A percentile compares a stretch with the other conserved stretches of the same genome.
Evolutionary conservation across 2,888 invertebrate species (phyloP).

Genomic region (Timema cristinae): DNA sequence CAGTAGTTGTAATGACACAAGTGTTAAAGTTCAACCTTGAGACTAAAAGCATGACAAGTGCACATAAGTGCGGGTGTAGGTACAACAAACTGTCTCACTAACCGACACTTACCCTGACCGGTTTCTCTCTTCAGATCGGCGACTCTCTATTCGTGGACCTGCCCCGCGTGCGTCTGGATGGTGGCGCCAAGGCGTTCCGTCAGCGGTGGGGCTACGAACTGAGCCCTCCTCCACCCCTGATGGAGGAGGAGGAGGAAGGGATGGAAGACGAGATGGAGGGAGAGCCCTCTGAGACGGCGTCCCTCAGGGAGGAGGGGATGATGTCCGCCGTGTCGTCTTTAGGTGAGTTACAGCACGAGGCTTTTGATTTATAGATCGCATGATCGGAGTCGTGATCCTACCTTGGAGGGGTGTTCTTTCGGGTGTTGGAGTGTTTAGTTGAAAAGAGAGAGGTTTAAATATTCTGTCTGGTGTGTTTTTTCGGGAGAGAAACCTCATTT

Average conservation of each 20-base stretch:
- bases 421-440: too few relatives aligned
- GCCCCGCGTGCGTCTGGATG: constrained; percentile 66
- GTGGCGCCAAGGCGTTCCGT: constrained; percentile 58
- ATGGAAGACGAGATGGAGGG: constrained; percentile 44
- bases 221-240: constrained; percentile 60
- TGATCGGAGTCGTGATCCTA: not conserved
- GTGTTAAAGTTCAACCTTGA: too few relatives aligned
- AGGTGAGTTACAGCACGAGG: constrained; percentile 49
- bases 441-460: too few relatives aligned
- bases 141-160: constrained; percentile 56
- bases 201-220: constrained; percentile 59
- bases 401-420: too few relatives aligned
- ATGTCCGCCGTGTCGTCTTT: constrained; percentile 45
- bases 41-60: too few relatives aligned
- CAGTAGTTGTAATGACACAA: too few relatives aligned
- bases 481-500: too few relatives aligned
- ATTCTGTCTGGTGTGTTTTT: too few relatives aligned
- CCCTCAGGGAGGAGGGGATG: constrained; percentile 58
- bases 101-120: too few relatives aligned
- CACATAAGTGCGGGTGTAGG: too few relatives aligned
- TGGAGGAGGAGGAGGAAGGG: constrained; percentile 61
- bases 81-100: too few relatives aligned
- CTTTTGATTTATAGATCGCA: not conserved
- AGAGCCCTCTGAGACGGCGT: constrained; percentile 43
- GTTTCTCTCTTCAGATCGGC: constrained; percentile 45